Percentiles rank a stretch among this genome's conserved stretches.
phyloP scores from a whole-genome alignment of 2,888 invertebrate species.

The Hedychridium roseum region DNA sequence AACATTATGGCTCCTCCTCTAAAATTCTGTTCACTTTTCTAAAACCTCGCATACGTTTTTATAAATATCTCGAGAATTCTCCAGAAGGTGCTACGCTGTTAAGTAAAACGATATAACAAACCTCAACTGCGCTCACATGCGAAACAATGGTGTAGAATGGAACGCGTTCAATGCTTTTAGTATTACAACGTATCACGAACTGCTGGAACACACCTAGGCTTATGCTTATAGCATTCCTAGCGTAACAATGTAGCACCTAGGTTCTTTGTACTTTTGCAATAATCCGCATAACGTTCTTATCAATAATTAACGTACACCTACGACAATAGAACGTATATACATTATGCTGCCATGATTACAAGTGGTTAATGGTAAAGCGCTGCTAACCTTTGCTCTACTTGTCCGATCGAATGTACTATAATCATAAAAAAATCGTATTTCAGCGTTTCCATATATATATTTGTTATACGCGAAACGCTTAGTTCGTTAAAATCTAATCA shows the following conservation, averaged over 20 bases:
- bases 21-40: no score
- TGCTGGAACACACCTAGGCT: conserved; percentile 47
- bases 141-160: no score
- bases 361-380: conserved; percentile 50
- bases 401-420: conserved; percentile 33
- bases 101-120: no score
- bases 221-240: conserved; percentile 51
- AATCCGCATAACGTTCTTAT: conserved; percentile 59
- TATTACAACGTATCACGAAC: conserved; percentile 40
- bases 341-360: conserved; percentile 55
- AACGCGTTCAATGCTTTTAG: conserved; percentile 24
- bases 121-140: no score
- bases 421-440: background rate
- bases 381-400: conserved; percentile 32
- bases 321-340: conserved; percentile 52
- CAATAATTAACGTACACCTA: conserved; percentile 48
- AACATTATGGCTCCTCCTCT: background rate
- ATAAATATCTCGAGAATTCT: no score
- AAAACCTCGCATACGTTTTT: no score
- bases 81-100: background rate
- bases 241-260: conserved; percentile 63
- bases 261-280: conserved; percentile 63
- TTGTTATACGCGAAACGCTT: conserved; percentile 47
- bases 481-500: conserved; percentile 42
- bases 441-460: conserved; percentile 32